Conservation (phyloP, 1,140 invertebrate species). For the Drosophila malerkotliana region DNA sequence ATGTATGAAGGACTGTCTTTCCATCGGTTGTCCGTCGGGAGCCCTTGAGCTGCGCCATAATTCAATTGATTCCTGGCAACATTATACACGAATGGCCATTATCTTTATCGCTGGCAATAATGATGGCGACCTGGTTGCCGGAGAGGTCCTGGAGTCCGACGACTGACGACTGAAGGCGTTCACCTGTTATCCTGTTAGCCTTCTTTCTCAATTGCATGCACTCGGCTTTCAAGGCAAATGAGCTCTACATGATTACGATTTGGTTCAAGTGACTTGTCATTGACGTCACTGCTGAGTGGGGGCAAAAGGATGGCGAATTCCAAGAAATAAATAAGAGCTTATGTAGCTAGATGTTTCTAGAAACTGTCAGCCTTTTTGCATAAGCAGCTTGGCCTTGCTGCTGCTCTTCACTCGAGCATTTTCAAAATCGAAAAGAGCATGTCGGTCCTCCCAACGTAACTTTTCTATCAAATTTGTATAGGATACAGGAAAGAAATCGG, state of each 20-base stretch:
- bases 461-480: neutral
- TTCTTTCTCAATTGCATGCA: slow-evolving; percentile 65
- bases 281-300: slow-evolving; percentile 48
- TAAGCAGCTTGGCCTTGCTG: slow-evolving; percentile 32
- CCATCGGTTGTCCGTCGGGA: slow-evolving; percentile 21
- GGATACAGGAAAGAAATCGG: neutral
- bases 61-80: slow-evolving; percentile 74
- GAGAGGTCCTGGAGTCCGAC: neutral
- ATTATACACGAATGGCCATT: slow-evolving; percentile 66
- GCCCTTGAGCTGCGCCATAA: slow-evolving; percentile 61
- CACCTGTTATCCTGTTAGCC: slow-evolving; percentile 66
- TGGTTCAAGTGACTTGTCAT: slow-evolving; percentile 61
- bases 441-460: neutral
- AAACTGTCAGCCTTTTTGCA: slow-evolving; percentile 42
- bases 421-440: slow-evolving; percentile 16
- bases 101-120: slow-evolving; percentile 71
- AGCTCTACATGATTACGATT: slow-evolving; percentile 76
- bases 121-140: slow-evolving; percentile 15
- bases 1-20: slow-evolving; percentile 23
- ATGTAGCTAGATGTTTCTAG: slow-evolving; percentile 14
- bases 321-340: slow-evolving; percentile 32
- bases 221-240: slow-evolving; percentile 65
- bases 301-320: slow-evolving; percentile 3
- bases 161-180: slow-evolving; percentile 15
- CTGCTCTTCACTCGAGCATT: slow-evolving; percentile 7